Evolutionary conservation across 1,140 invertebrate genomes (phyloP), one percentile per base, ranked within the genome.

Genomic region (Neodiprion virginianus): DNA sequence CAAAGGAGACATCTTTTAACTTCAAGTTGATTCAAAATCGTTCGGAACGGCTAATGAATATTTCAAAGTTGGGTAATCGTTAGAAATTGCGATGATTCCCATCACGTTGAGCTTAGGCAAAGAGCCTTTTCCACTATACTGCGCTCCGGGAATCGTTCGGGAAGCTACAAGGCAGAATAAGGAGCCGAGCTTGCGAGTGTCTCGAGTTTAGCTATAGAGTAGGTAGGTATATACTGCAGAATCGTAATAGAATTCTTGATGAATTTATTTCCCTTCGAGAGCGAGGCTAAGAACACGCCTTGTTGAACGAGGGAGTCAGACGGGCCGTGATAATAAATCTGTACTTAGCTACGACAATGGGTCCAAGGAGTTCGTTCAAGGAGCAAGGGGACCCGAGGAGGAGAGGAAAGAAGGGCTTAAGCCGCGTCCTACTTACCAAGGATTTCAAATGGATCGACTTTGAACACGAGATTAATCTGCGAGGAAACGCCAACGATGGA

Each of bases 221-320:
- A 40, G 28, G 28, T 40, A 40, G 28, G 28, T 40, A 40, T 40
- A 61, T 17, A 82, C 78, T 78, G 81, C 78, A 82, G 80, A 82
- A 83, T 82, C 82, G 81, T 83, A 83, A 83, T 83, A 83, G 82
- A 83, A 83, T 83, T 82, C 80, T 83, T 81, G 81, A 84, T 84
- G 82, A 84, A 84, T 82, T 80, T 81, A 83, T 82, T 84, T 82
- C 81, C 82, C 81, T 81, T 82, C 77, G 78, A 79, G 11, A 23
- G 48, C 23, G 23, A 53, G 69, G 67, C 11, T 48, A 49, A 74
- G 74, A 69, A 47, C 17, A 49, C 72, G 72, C 28, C 17, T 67
- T 67, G 66, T 67, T 67, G 49, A 68, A 21, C n/a, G 68, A 28
- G 69, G 48, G 67, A 70, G 23, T 17, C 12, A 71, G 72, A 69